These are phyloP conservation scores for Zoanthus sociatus DNA, from an alignment of 92 coral and sea anemone species.

Conservation along the genomic window DNA sequence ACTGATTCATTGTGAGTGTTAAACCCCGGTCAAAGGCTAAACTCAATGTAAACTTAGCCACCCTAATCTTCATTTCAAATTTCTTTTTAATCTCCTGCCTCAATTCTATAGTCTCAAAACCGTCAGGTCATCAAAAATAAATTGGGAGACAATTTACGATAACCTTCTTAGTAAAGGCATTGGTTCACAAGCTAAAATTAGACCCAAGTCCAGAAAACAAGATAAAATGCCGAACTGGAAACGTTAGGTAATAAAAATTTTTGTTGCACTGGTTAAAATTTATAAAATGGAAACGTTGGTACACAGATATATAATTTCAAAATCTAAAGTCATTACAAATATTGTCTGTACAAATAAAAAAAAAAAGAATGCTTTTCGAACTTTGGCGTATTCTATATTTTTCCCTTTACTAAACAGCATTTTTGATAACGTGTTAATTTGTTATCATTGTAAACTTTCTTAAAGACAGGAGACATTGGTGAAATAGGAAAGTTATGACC, in stretches of 20 bases:
- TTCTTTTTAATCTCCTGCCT: not conserved
- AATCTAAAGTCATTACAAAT: too few relatives aligned
- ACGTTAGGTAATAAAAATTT: too few relatives aligned
- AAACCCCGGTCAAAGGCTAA: not conserved
- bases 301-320: too few relatives aligned
- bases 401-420: not conserved
- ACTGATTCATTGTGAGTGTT: constrained; percentile 17
- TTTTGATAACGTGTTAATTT: constrained; percentile 36
- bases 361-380: not conserved
- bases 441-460: constrained; percentile 4
- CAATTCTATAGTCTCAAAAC: not conserved
- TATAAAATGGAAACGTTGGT: not conserved
- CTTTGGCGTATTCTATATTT: not conserved
- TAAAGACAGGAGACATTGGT: not conserved
- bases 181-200: not conserved
- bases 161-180: not conserved
- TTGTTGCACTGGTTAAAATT: too few relatives aligned
- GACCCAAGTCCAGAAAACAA: not conserved
- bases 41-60: not conserved
- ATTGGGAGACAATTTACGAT: not conserved
- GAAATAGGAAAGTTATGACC: not conserved
- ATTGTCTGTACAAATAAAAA: too few relatives aligned
- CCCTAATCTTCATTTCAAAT: not conserved
- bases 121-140: not conserved
- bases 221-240: not conserved